Evolutionary conservation across 2,797 vertebrate genomes (phyloP), one percentile per base, ranked within the genome.

Genomic region (Gymnothorax reevesii): DNA sequence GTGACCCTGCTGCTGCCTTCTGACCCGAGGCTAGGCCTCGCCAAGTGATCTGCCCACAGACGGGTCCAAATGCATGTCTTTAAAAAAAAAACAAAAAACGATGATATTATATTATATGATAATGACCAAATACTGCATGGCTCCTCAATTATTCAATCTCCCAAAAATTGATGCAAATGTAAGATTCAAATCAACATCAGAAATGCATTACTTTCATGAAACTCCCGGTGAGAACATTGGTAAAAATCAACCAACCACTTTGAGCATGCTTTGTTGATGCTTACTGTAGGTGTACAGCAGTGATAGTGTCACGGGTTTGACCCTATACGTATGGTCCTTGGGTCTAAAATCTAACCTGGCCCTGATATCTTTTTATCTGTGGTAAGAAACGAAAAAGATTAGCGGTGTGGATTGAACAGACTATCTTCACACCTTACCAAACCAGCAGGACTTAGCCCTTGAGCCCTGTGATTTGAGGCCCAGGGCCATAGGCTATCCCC

Each of bases 71-170:
- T 55, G 77, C 77, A 80, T 55, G 77, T 80, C 49, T 55, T 6
- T 52, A 17, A 80, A 33, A 49, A 20, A 1, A 12, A 20, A 49
- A 42, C 15, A 77, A 7, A 69, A 69, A 66, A 66, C 4, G 22
- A n/a, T 17, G 33, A n/a, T n/a, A n/a, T n/a, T n/a, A n/a, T n/a
- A n/a, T n/a, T 12, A n/a, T 55, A 55, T 55, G n/a, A 54, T 22
- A 54, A 80, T 54, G 7, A 80, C 52, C 49, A 80, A 77, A 80
- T 80, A n/a, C 77, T 80, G 77, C 77, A 80, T 80, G 77, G 17
- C 52, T 55, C 54, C n/a, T 54, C 77, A 80, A 80, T 55, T 80
- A 7, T 80, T 52, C 10, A 80, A 80, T 80, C 77, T 80, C 27
- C 12, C 33, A 9, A 55, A 54, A 9, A 52, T 13, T 52, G 42